phyloP scores from a whole-genome alignment of 2,113 vertebrate genomes.

The Oostethus manadensis region DNA sequence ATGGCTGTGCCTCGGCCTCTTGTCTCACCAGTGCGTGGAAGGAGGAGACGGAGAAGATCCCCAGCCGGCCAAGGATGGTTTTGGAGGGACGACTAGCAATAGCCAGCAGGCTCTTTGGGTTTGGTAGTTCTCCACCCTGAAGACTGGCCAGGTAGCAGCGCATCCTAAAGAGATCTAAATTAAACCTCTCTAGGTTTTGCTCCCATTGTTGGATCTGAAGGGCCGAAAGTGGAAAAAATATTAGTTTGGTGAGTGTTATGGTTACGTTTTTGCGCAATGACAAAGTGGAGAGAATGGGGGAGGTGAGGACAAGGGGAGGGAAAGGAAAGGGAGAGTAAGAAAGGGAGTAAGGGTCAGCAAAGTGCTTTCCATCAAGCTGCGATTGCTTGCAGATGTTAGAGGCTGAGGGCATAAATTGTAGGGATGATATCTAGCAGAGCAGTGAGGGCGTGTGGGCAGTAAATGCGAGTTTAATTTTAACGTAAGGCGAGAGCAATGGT shows the following conservation, averaged over 20 bases:
- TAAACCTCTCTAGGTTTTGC: constrained; percentile 94
- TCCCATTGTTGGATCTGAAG: constrained; percentile 97
- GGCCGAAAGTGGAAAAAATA: not conserved
- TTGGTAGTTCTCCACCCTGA: constrained; percentile 92
- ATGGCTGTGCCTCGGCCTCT: not conserved
- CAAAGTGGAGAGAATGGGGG: not conserved
- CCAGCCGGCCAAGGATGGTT: constrained; percentile 83
- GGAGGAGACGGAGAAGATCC: constrained; percentile 92
- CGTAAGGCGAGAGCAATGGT: constrained; percentile 35
- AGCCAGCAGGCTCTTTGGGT: constrained; percentile 92
- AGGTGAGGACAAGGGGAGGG: not conserved
- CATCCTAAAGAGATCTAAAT: constrained; percentile 93
- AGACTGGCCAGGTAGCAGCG: constrained; percentile 94
- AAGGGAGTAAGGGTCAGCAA: constrained; percentile 40
- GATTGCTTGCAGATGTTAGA: constrained; percentile 65
- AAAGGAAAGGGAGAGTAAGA: constrained; percentile 1
- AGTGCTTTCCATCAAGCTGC: constrained; percentile 38
- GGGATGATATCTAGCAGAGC: constrained; percentile 25
- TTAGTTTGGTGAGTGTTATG: not conserved
- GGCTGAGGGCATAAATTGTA: constrained; percentile 21
- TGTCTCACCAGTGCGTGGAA: constrained; percentile 91
- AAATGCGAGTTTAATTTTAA: constrained; percentile 44
- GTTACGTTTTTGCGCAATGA: not conserved
- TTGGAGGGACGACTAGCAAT: constrained; percentile 90
- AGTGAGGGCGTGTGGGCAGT: constrained; percentile 17